Evolutionary conservation across 2,888 invertebrate genomes (phyloP).

Genomic region (Oxytorus armatus): DNA sequence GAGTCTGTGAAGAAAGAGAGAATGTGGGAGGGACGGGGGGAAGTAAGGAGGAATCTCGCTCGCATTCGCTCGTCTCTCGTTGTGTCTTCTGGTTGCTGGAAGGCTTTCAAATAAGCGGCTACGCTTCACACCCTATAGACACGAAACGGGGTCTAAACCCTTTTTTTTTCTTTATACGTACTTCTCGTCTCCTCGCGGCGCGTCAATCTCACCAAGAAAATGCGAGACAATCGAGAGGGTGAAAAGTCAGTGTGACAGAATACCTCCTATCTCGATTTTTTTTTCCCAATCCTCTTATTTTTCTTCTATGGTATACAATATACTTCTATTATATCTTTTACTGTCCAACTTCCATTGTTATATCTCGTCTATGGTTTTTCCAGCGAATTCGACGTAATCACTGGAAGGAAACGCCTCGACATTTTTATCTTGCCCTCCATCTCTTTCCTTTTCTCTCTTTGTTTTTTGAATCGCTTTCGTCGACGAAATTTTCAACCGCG

Average conservation of each 20-base stretch:
- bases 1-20: constrained; percentile 39
- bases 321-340: neutral
- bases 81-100: constrained; percentile 68
- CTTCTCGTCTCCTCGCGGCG: constrained; percentile 10
- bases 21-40: constrained; percentile 31
- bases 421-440: neutral
- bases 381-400: neutral
- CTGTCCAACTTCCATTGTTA: constrained; percentile 5
- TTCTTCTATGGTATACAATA: no score
- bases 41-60: constrained; percentile 41
- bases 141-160: constrained; percentile 36
- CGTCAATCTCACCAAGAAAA: constrained; percentile 43
- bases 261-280: constrained; percentile 9
- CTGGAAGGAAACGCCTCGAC: neutral
- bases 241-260: constrained; percentile 14
- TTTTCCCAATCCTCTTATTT: neutral
- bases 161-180: constrained; percentile 27
- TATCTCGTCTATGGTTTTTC: neutral
- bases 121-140: constrained; percentile 60
- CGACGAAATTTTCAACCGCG: constrained; percentile 39
- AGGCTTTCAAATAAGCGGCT: constrained; percentile 78
- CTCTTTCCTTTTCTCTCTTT: constrained; percentile 8
- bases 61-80: constrained; percentile 26
- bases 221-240: constrained; percentile 27
- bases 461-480: neutral